Conservation (phyloP, 2,888 invertebrate species). For the Spicauda simplicius region DNA sequence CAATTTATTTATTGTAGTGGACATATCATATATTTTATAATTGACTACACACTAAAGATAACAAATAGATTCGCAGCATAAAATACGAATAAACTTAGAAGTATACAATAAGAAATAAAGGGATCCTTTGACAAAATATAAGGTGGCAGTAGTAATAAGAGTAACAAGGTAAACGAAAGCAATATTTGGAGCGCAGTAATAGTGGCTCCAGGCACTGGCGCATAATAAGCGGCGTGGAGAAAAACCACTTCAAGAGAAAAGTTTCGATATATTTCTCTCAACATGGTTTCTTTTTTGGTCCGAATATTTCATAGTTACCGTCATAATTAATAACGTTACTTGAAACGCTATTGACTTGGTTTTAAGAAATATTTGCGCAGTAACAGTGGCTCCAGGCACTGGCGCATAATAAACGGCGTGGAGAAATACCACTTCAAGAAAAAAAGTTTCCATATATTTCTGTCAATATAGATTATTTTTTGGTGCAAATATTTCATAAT, state of each 20-base stretch:
- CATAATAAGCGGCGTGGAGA: constrained; percentile 17
- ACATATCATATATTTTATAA: too few relatives aligned
- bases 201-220: constrained; percentile 22
- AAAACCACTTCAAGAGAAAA: constrained; percentile 11
- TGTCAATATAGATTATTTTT: too few relatives aligned
- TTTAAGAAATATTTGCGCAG: too few relatives aligned
- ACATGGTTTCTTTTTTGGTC: too few relatives aligned
- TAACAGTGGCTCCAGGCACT: constrained; percentile 17
- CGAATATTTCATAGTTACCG: too few relatives aligned
- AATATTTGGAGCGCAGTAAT: constrained; percentile 30
- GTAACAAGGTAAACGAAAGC: constrained; percentile 25
- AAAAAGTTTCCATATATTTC: too few relatives aligned
- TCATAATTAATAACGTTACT: too few relatives aligned
- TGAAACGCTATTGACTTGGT: too few relatives aligned
- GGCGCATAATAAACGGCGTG: constrained; percentile 17
- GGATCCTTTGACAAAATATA: not conserved
- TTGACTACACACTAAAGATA: too few relatives aligned
- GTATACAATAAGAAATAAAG: not conserved
- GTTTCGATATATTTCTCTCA: not conserved
- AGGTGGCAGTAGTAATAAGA: constrained; percentile 2
- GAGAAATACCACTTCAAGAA: constrained; percentile 23
- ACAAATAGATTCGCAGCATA: not conserved
- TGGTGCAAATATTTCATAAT: too few relatives aligned
- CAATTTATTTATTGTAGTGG: too few relatives aligned
- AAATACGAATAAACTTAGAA: not conserved